These are phyloP conservation scores for Cavia aperea DNA, from an alignment of 2,113 vertebrate genomes.

Conservation along the genomic window DNA sequence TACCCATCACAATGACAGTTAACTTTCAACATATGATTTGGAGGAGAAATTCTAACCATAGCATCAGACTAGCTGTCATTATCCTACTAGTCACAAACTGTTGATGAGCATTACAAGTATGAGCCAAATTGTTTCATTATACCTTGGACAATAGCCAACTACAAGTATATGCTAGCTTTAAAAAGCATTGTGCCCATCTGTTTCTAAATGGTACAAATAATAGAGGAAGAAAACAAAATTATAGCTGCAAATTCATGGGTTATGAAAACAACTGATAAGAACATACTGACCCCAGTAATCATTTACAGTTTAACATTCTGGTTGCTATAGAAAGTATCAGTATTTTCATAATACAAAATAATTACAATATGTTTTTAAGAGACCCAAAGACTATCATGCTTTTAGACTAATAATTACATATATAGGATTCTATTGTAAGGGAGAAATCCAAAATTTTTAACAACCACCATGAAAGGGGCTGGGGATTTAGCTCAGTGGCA, in stretches of 20 bases:
- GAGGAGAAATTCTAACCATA: background rate
- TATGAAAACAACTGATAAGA: background rate
- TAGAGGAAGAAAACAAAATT: background rate
- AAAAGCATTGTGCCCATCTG: slow-evolving; percentile 28
- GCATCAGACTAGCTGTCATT: background rate
- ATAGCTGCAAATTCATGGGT: background rate
- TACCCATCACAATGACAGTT: background rate
- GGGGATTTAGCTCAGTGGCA: too few species aligned
- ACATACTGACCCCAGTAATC: background rate
- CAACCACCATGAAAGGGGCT: background rate
- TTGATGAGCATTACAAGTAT: background rate
- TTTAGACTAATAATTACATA: slow-evolving; percentile 11
- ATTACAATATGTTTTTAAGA: slow-evolving; percentile 8
- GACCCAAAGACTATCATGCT: background rate
- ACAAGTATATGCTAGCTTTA: slow-evolving; percentile 1
- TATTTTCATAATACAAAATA: background rate
- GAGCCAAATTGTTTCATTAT: slow-evolving; percentile 7
- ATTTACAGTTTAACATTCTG: background rate
- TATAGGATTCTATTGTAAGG: background rate
- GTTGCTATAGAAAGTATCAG: background rate
- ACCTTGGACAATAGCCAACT: slow-evolving; percentile 18
- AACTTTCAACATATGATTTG: background rate
- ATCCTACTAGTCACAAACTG: background rate
- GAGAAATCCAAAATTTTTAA: slow-evolving; percentile 4
- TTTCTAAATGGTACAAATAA: background rate